Evolutionary conservation across 2,797 vertebrate species (phyloP).

Genomic region (Coregonus sp.): DNA sequence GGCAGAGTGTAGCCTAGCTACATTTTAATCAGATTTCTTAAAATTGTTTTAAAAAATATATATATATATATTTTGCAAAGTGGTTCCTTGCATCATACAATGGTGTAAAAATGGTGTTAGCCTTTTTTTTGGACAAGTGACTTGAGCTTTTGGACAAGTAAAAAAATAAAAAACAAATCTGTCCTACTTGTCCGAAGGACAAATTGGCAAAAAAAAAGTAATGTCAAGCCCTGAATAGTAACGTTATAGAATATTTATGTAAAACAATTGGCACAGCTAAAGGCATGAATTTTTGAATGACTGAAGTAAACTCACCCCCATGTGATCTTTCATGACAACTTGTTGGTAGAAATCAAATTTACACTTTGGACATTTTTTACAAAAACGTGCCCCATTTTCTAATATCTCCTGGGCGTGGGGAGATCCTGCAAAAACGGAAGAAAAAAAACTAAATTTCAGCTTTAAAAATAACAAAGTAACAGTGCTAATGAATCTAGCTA

Average conservation of each 20-base stretch:
- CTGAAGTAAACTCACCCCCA: slow-evolving; percentile 78
- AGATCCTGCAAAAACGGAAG: slow-evolving; percentile 55
- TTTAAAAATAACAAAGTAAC: neutral
- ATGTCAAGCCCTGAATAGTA: neutral
- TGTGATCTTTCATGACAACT: slow-evolving; percentile 85
- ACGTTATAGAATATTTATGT: neutral
- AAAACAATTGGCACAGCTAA: neutral
- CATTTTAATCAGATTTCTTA: no score
- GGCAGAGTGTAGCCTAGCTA: no score
- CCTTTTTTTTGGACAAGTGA: no score
- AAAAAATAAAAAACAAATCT: no score
- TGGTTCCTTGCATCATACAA: no score
- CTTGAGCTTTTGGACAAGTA: no score
- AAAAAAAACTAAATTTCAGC: neutral
- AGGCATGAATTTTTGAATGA: neutral
- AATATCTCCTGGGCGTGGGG: slow-evolving; percentile 56
- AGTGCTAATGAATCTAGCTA: slow-evolving; percentile 5
- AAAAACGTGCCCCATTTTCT: slow-evolving; percentile 83
- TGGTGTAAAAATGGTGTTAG: no score
- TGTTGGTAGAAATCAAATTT: slow-evolving; percentile 84
- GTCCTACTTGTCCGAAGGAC: no score
- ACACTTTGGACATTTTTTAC: slow-evolving; percentile 89
- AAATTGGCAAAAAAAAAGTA: no score
- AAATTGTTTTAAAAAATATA: no score
- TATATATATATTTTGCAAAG: no score